Base-by-base conservation (phyloP, 2,113 vertebrate genomes). In the Nothocercus julius region DNA sequence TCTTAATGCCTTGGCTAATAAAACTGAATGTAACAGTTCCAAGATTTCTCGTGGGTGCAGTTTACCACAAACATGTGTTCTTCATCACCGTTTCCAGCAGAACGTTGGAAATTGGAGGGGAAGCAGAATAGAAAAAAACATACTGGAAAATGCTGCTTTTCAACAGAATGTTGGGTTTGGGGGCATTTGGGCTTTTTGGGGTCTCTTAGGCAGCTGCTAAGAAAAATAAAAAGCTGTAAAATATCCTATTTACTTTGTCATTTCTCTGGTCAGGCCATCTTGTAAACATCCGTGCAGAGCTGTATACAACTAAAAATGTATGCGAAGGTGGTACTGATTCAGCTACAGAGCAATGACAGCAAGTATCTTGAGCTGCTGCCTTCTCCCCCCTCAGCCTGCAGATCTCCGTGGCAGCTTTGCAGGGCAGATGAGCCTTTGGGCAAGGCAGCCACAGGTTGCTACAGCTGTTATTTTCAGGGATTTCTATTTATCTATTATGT, bases 61-160 rank as follows among this genome's bases (percentile, higher is more conserved):
- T 97, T 97, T 95, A 94, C 92, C n/a, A 6, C 89, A 96, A 85
- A 97, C 97, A 96, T 97, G 79, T 97, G 97, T 97, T 98, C 86
- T 97, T 96, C 95, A 97, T 98, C 92, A 97, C 59, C 61, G 63
- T 97, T 97, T 97, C 92, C 76, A 97, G 81, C 89, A 96, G 92
- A 97, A 97, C 83, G 85, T 93, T 93, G 92, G 95, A 96, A 97
- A 96, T 90, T 85, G 89, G 92, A 95, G 87, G 72, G 66, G 72
- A 86, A 97, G 95, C 83, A 90, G 89, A 90, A 93, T 87, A 95
- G 93, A 95, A 82, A 61, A 93, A 96, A 93, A 78, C 85, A 90
- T 83, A 87, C 91, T 83, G 72, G 85, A 95, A 97, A 97, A 96
- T 80, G 16, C 61, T 64, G 90, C 27, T 95, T 90, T 87, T 89